Evolutionary conservation across 2,797 vertebrate species (phyloP).

Genomic region (Poecile montanus): DNA sequence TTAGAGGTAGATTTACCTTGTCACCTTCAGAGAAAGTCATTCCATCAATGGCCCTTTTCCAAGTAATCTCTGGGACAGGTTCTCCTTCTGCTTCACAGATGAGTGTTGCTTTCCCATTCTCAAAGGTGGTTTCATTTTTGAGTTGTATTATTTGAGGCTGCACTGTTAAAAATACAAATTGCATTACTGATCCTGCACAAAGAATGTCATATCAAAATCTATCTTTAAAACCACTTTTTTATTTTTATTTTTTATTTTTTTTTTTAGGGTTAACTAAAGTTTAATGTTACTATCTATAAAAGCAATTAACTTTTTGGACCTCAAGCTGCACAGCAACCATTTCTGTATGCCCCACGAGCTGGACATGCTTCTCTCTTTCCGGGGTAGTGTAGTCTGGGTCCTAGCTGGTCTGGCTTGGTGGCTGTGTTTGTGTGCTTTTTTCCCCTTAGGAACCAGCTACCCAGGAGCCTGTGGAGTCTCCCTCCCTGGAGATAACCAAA

Average conservation of each 20-base stretch:
- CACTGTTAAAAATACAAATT: conserved; percentile 84
- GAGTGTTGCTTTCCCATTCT: conserved; percentile 91
- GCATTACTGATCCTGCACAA: conserved; percentile 61
- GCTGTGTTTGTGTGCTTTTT: not conserved
- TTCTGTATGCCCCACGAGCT: not conserved
- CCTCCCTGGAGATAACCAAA: not conserved
- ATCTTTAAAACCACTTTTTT: not conserved
- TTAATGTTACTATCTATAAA: not conserved
- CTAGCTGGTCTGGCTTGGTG: not conserved
- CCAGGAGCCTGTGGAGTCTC: not conserved
- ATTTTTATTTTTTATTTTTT: not conserved
- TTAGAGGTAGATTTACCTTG: conserved; percentile 82
- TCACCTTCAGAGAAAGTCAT: conserved; percentile 88
- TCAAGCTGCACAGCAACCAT: not conserved
- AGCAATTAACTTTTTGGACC: not conserved
- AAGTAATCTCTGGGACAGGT: conserved; percentile 92
- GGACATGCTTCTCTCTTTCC: not conserved
- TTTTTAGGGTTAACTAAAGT: not conserved
- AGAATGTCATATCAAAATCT: not conserved
- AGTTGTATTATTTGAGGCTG: conserved; percentile 96
- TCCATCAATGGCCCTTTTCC: conserved; percentile 91
- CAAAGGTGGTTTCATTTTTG: conserved; percentile 92
- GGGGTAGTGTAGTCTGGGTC: too few relatives aligned
- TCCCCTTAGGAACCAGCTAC: not conserved
- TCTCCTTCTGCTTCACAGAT: conserved; percentile 95